Conservation (phyloP, 2,888 invertebrate species). For the Byasa hedistus region DNA sequence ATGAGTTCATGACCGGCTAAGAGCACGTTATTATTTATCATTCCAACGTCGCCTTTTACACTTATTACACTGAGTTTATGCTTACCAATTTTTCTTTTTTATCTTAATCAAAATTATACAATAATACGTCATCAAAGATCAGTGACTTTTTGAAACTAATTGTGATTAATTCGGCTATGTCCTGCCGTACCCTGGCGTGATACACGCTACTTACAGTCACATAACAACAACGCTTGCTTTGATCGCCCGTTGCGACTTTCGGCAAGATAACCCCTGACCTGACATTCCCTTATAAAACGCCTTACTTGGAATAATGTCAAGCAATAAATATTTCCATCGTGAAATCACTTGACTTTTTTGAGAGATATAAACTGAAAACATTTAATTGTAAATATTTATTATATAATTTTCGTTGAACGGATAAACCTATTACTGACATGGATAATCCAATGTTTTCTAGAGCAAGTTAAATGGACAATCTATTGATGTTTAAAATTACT, state of each 20-base stretch:
- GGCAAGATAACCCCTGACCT: slow-evolving; percentile 30
- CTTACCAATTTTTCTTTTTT: background rate
- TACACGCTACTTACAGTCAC: slow-evolving; percentile 43
- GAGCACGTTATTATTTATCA: no score
- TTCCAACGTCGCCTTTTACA: no score
- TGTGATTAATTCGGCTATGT: slow-evolving; percentile 48
- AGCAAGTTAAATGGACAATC: no score
- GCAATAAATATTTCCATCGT: slow-evolving; percentile 22
- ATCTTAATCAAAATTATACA: background rate
- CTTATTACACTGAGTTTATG: background rate
- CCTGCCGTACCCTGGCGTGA: slow-evolving; percentile 55
- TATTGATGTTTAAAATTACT: no score
- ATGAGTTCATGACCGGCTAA: no score
- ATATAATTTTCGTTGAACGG: no score
- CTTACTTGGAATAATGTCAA: slow-evolving; percentile 29
- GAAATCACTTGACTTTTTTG: slow-evolving; percentile 5
- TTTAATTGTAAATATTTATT: no score
- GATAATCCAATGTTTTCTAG: no score
- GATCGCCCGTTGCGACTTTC: slow-evolving; percentile 24
- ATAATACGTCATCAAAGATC: background rate
- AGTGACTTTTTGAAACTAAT: slow-evolving; percentile 28
- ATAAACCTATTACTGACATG: no score
- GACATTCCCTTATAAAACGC: slow-evolving; percentile 29
- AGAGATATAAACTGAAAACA: background rate
- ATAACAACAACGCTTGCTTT: slow-evolving; percentile 35